Percentiles rank a stretch among this genome's conserved stretches.
Evolutionary conservation across 2,113 vertebrate species (phyloP).

Genomic region (Nannobrachium achirus): DNA sequence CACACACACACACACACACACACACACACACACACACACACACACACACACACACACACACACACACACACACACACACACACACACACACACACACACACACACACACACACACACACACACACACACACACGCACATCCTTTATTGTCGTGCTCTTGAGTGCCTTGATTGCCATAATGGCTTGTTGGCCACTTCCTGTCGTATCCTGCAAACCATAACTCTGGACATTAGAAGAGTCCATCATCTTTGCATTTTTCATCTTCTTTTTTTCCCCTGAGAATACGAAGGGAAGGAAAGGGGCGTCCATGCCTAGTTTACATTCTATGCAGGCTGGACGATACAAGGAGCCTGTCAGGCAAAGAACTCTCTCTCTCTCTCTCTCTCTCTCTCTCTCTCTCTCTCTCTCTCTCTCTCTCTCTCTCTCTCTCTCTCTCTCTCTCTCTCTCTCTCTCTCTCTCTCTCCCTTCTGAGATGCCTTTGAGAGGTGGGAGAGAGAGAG

Average conservation of each 20-base stretch:
- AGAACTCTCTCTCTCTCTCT: constrained; percentile 2
- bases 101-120: too few relatives aligned
- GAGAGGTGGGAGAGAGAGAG: constrained; percentile 62
- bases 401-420: not conserved
- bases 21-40: too few relatives aligned
- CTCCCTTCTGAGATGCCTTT: constrained; percentile 68
- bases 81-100: too few relatives aligned
- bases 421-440: not conserved
- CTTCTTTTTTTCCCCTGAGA: constrained; percentile 45
- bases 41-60: too few relatives aligned
- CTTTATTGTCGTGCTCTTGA: constrained; percentile 1
- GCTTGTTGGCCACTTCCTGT: constrained; percentile 24
- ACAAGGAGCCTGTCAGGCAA: constrained; percentile 68
- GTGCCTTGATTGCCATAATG: constrained; percentile 12
- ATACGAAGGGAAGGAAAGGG: constrained; percentile 47
- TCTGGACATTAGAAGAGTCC: constrained; percentile 48
- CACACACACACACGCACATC: not conserved
- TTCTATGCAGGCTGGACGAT: constrained; percentile 60
- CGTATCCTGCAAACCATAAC: constrained; percentile 38
- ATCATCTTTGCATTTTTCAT: constrained; percentile 11
- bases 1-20: too few relatives aligned
- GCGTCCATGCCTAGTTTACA: constrained; percentile 68
- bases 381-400: not conserved
- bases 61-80: too few relatives aligned
- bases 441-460: too few relatives aligned